A percentile compares a stretch with the other conserved stretches of the same genome.
These are phyloP conservation scores for Daboia siamensis DNA, from an alignment of 2,113 vertebrate species.

Conservation along the genomic window DNA sequence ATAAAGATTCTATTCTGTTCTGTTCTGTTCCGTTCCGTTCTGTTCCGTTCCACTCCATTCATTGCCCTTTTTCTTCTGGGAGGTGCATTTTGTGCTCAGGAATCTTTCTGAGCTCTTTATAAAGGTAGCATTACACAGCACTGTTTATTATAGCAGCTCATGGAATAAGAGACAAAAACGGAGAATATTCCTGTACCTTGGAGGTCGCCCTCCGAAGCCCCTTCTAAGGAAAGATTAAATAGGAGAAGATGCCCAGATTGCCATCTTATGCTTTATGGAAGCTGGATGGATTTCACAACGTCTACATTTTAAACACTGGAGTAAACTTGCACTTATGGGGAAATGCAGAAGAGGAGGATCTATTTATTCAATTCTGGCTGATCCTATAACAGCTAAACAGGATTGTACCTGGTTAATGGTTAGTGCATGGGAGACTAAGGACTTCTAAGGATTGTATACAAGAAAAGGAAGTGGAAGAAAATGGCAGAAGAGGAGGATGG, in stretches of 20 bases:
- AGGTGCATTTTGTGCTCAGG: neutral
- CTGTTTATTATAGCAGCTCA: neutral
- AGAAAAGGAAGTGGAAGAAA: neutral
- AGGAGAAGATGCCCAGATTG: neutral
- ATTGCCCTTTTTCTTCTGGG: no score
- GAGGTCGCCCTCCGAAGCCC: neutral
- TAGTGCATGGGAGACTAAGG: neutral
- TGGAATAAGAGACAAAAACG: neutral
- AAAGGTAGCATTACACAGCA: neutral
- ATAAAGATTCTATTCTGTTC: no score
- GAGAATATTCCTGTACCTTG: neutral
- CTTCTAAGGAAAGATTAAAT: neutral
- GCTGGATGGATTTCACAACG: neutral
- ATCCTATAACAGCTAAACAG: neutral
- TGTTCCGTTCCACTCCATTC: no score
- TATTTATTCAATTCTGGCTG: neutral
- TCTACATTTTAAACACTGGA: neutral
- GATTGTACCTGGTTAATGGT: neutral
- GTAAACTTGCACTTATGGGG: neutral
- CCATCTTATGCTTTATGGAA: neutral
- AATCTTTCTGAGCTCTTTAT: neutral
- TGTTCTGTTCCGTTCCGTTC: no score
- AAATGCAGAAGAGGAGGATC: neutral
- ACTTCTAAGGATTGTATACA: neutral
- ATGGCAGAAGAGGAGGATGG: neutral